Percentiles rank a stretch among this genome's conserved stretches.
phyloP scores from a whole-genome alignment of 2,888 invertebrate species.

The Heliothis peltigera region DNA sequence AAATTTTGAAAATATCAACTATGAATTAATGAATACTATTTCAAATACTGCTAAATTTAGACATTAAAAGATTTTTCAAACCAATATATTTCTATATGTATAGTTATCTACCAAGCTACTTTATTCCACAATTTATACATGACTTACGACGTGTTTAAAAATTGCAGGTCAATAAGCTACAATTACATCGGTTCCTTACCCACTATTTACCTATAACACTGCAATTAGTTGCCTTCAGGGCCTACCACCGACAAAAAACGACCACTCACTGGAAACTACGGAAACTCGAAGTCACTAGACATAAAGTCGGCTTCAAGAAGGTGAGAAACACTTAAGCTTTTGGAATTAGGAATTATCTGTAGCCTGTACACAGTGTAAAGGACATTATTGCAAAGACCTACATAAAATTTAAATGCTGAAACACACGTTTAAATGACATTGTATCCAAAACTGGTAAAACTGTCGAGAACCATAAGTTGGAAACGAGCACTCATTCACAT shows the following conservation, averaged over 20 bases:
- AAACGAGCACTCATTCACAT: constrained; percentile 72
- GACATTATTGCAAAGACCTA: not conserved
- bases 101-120: constrained; percentile 1
- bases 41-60: too few species aligned
- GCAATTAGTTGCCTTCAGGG: constrained; percentile 67
- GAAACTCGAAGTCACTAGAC: constrained; percentile 28
- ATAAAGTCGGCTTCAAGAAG: not conserved
- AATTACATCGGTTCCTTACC: constrained; percentile 56
- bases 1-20: too few species aligned
- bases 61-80: too few species aligned
- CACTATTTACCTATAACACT: constrained; percentile 65
- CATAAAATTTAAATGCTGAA: not conserved
- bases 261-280: constrained; percentile 38
- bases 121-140: constrained; percentile 4
- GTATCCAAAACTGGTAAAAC: not conserved
- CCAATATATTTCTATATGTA: too few species aligned
- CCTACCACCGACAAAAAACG: constrained; percentile 56
- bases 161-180: constrained; percentile 44
- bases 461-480: constrained; percentile 60
- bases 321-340: not conserved
- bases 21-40: too few species aligned
- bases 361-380: too few species aligned
- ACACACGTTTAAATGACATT: not conserved
- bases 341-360: too few species aligned
- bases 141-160: constrained; percentile 36